phyloP scores from a whole-genome alignment of 2,888 invertebrate species.

The Cepaea hortensis region DNA sequence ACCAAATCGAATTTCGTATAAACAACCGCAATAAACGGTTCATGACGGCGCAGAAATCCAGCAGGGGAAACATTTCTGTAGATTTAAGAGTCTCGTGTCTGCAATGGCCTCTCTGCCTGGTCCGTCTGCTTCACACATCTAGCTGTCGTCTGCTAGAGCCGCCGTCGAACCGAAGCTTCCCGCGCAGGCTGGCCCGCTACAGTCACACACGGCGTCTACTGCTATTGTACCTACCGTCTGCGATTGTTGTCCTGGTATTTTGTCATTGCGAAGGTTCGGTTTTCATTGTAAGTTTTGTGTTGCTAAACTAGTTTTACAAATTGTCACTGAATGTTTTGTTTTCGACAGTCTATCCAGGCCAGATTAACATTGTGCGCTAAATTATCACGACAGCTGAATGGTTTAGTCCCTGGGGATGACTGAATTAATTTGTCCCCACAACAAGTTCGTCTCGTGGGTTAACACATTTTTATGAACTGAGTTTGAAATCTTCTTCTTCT shows the following conservation, averaged over 20 bases:
- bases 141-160: not conserved
- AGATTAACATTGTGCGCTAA: too few relatives aligned
- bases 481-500: not conserved
- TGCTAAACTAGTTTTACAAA: not conserved
- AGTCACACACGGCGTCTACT: not conserved
- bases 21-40: not conserved
- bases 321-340: too few relatives aligned
- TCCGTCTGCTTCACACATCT: not conserved
- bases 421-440: too few relatives aligned
- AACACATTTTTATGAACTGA: too few relatives aligned
- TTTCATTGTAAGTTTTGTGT: not conserved
- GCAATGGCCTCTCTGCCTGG: not conserved
- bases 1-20: conserved; percentile 23
- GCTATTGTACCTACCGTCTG: not conserved
- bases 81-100: not conserved
- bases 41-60: not conserved
- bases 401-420: too few relatives aligned
- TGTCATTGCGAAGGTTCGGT: not conserved
- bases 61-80: conserved; percentile 17
- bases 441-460: too few relatives aligned
- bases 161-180: not conserved
- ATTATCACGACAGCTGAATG: too few relatives aligned
- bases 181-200: not conserved
- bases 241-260: not conserved
- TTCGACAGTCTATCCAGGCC: too few relatives aligned